Conservation (phyloP, 1,140 invertebrate species). For the Anthonomus grandis region DNA sequence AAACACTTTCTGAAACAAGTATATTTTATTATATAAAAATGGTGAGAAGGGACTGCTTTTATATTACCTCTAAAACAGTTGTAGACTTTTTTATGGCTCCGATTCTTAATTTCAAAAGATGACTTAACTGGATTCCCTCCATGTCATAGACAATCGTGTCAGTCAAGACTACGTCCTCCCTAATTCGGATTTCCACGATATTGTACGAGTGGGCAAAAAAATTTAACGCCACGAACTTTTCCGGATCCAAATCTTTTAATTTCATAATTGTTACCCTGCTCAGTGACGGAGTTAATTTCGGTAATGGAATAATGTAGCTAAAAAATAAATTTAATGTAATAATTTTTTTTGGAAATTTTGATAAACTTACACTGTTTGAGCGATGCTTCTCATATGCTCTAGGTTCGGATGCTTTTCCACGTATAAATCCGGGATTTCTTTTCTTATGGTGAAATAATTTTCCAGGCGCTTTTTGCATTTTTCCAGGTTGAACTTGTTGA, state of each 20-base stretch:
- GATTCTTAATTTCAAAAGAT: constrained; percentile 22
- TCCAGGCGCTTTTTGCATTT: constrained; percentile 19
- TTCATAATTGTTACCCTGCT: constrained; percentile 26
- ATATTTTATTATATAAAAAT: too few relatives aligned
- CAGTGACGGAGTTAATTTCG: constrained; percentile 21
- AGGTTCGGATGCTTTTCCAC: constrained; percentile 19
- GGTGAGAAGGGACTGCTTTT: too few relatives aligned
- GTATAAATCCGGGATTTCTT: constrained; percentile 17
- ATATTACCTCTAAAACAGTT: constrained; percentile 28
- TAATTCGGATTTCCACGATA: constrained; percentile 25
- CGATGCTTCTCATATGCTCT: constrained; percentile 13
- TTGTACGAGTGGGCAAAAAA: constrained; percentile 29
- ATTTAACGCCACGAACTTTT: constrained; percentile 20
- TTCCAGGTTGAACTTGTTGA: constrained; percentile 26
- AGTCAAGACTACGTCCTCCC: constrained; percentile 22
- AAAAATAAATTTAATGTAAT: constrained; percentile 14
- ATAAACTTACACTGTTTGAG: constrained; percentile 10
- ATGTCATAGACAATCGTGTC: constrained; percentile 30
- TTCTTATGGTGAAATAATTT: constrained; percentile 17
- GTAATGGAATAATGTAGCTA: constrained; percentile 26
- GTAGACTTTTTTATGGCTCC: constrained; percentile 21
- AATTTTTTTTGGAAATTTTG: background rate
- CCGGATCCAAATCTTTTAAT: constrained; percentile 16
- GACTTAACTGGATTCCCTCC: constrained; percentile 17
- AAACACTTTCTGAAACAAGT: constrained; percentile 51